phyloP scores from a whole-genome alignment of 1,140 invertebrate genomes.

The Phortica variegata region DNA sequence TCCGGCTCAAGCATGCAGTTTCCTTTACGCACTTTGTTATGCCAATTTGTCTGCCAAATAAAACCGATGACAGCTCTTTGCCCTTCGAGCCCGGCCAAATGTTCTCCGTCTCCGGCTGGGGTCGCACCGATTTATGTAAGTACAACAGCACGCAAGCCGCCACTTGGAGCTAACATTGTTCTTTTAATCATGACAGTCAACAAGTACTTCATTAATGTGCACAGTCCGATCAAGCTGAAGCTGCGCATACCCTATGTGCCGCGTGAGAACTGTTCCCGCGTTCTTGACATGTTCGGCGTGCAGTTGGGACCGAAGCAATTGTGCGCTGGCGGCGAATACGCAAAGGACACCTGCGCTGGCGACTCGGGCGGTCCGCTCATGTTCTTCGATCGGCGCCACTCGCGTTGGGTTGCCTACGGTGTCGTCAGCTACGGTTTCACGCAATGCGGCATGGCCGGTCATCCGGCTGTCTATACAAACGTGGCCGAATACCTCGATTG shows the following conservation, averaged over 20 bases:
- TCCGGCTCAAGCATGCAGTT: constrained; percentile 73
- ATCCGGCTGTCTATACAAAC: constrained; percentile 63
- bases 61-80: constrained; percentile 47
- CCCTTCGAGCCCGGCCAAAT: constrained; percentile 58
- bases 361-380: constrained; percentile 65
- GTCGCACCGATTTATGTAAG: constrained; percentile 66
- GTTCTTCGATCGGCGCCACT: constrained; percentile 46
- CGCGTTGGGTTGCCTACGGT: constrained; percentile 58
- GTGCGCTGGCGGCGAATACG: constrained; percentile 67
- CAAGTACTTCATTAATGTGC: constrained; percentile 50
- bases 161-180: no score
- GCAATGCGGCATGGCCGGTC: constrained; percentile 60
- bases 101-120: constrained; percentile 80
- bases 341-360: constrained; percentile 68
- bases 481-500: constrained; percentile 59
- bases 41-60: constrained; percentile 74
- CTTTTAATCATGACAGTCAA: constrained; percentile 29
- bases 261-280: constrained; percentile 42
- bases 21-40: constrained; percentile 71
- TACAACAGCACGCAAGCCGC: no score
- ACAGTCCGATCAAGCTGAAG: constrained; percentile 54
- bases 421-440: constrained; percentile 65
- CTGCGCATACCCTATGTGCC: constrained; percentile 45
- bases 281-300: constrained; percentile 52
- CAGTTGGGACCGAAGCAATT: constrained; percentile 61